Evolutionary conservation across 1,140 invertebrate genomes (phyloP), one percentile per base, ranked within the genome.

Genomic region (Calliopsis andreniformis): DNA sequence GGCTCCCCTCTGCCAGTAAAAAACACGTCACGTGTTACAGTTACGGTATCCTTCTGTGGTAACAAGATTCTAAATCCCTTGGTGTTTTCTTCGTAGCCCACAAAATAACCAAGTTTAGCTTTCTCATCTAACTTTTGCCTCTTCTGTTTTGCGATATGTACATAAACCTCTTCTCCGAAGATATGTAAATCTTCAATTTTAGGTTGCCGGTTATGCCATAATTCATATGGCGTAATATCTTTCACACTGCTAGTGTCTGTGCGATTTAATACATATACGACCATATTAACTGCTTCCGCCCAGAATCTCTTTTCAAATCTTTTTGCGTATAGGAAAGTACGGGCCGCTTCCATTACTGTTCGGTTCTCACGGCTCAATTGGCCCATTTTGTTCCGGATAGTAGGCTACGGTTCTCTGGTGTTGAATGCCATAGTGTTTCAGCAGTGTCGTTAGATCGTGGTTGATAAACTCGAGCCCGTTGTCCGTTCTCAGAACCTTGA

Each of bases 381-480:
- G 16, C 0, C 78, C 72, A 1, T 80, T 80, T 61, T 73, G 69
- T 25, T 78, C 47, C 0, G 63, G 76, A 0, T 18, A 55, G 14
- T 78, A 78, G 0, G 43, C 8, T 2, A 62, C n/a, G 2, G 45
- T 67, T 20, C 10, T 28, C 8, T 45, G 12, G 42, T 76, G 62
- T 20, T 43, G 49, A 12, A 80, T 71, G 8, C 55, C 67, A 4
- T 47, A 18, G 16, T 25, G 72, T 35, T 61, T 53, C 0, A 78
- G 20, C 20, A 80, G 68, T n/a, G 80, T 56, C 14, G 47, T 14
- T 0, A 71, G 20, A 4, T 71, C 35, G 1, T 18, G 5, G 30
- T 80, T 80, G 1, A 55, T 28, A 42, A 64, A 71, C 35, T 80
- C 78, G 8, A 32, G 25, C 12, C 82, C 77, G 51, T 79, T 78